Base-by-base conservation (phyloP, 2,113 vertebrate genomes). In the Furnarius figulus region DNA sequence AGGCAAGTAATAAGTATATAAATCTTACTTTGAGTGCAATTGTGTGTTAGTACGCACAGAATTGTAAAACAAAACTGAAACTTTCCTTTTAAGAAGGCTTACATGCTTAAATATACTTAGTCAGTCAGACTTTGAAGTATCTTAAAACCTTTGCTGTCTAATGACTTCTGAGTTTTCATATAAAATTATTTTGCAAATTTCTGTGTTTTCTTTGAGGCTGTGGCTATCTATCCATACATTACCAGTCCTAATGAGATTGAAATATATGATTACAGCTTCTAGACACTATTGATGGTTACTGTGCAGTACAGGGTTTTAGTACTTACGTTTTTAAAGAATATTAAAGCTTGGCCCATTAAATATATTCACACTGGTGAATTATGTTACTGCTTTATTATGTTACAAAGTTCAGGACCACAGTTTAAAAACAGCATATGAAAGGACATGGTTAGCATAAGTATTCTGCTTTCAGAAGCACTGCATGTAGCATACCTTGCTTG, bases 1-100 rank as follows among this genome's bases (percentile, higher is more conserved):
- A 61, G 74, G 15, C 35, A 44, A 79, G 40, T 90, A 82, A 91
- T 91, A 89, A 79, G 62, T 61, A 90, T 87, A 74, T 90, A 95
- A 85, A 95, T 93, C 49, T 96, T 85, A 14, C 44, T 95, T 79
- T 84, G 75, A 77, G 27, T 73, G 35, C 44, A 87, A 5, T 70
- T 82, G 77, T 70, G 37, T 55, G 62, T 66, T 85, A 75, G 56
- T 40, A 83, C 63, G 40, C 63, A 50, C 39, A 73, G 49, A 91
- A 90, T 24, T 85, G 16, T 58, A 71, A 79, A 96, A 61, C 52
- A 78, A 71, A 79, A 68, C 17, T 79, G 89, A 55, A 62, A 79
- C 13, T 46, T 93, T 85, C 44, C 16, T 87, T 91, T 85, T 79
- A 89, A 83, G 58, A 76, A 94, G 37, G 18, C 37, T 92, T 90